Evolutionary conservation across 2,113 vertebrate species (phyloP).

Genomic region (Nyctibius bracteatus): DNA sequence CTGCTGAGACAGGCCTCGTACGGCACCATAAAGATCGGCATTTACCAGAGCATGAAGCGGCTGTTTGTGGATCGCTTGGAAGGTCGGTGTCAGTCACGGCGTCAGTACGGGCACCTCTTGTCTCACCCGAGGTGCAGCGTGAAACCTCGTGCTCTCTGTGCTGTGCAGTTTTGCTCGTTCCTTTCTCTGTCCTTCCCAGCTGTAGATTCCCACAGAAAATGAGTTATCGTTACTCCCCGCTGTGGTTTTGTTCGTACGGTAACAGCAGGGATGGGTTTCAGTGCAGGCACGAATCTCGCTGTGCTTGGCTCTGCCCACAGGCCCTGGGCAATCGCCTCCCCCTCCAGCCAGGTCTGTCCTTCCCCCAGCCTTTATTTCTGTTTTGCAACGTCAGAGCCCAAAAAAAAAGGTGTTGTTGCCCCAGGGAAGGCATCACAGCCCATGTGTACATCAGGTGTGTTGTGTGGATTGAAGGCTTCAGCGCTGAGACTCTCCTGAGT

Average conservation of each 20-base stretch:
- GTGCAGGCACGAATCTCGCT: accelerated
- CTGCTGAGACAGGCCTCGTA: constrained; percentile 93
- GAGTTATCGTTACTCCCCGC: accelerated
- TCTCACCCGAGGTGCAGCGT: accelerated
- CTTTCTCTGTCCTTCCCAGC: background rate
- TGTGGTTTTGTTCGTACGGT: background rate
- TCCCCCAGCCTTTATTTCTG: background rate
- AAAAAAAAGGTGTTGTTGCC: background rate
- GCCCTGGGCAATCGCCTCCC: background rate
- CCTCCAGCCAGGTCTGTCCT: background rate
- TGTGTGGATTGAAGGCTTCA: background rate
- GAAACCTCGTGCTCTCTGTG: accelerated
- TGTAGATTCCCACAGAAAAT: background rate
- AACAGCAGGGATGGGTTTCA: background rate
- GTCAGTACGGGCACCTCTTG: accelerated
- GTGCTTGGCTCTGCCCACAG: background rate
- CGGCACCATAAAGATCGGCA: constrained; percentile 97
- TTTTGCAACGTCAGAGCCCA: background rate
- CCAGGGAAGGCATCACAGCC: accelerated
- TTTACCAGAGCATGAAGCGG: constrained; percentile 93
- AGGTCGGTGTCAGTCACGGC: constrained; percentile 68
- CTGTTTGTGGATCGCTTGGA: constrained; percentile 89
- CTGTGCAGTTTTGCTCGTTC: background rate
- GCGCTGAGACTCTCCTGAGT: background rate
- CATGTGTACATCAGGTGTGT: background rate